A percentile compares a stretch with the other conserved stretches of the same genome.
phyloP scores from a whole-genome alignment of 2,797 vertebrate genomes.

The Vespertilio murinus region DNA sequence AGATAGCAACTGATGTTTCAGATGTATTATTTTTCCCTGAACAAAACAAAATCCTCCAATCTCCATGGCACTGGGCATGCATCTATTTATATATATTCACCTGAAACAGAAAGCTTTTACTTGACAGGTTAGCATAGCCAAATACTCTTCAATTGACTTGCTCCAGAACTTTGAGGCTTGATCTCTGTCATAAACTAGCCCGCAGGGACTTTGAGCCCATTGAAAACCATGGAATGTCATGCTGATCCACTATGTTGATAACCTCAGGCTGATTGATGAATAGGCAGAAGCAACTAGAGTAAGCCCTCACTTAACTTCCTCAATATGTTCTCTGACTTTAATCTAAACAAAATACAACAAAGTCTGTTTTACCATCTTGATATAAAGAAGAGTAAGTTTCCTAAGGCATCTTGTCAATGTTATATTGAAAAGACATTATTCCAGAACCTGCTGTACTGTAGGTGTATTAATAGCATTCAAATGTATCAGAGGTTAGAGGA shows the following conservation, averaged over 20 bases:
- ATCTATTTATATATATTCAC: neutral
- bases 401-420: neutral
- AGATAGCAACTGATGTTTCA: neutral
- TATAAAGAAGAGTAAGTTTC: neutral
- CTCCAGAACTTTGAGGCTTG: neutral
- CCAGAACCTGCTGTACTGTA: neutral
- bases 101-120: neutral
- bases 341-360: neutral
- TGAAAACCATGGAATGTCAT: neutral
- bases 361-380: neutral
- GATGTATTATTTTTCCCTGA: neutral
- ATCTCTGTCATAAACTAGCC: neutral
- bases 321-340: neutral
- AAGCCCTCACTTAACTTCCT: neutral
- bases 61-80: neutral
- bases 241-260: neutral
- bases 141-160: neutral
- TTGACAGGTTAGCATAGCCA: neutral
- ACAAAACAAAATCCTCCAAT: neutral
- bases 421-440: neutral
- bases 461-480: neutral
- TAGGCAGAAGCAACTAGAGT: neutral
- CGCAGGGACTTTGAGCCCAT: neutral
- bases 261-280: neutral
- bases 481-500: neutral